Base-by-base conservation (phyloP, 2,797 vertebrate genomes). In the Mastacembelus armatus region DNA sequence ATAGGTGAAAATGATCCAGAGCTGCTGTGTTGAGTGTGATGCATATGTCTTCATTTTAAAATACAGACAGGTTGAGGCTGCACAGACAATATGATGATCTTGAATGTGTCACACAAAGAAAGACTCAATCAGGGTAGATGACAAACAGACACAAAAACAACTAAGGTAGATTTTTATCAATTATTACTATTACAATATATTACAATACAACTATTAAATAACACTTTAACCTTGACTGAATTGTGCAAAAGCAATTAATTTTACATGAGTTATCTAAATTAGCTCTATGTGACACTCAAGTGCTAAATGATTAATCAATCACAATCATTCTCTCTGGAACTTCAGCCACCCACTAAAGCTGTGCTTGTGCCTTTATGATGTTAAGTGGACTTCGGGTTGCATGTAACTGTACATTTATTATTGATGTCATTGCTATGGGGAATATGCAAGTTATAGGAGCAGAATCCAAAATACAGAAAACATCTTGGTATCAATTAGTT, bases 161-260 rank as follows among this genome's bases (percentile, higher is more conserved):
- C 69, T 83, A 67, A 77, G 74, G 72, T 70, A 61, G 72, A 85
- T 80, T 79, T 84, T 77, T 86, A 77, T 74, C 63, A 69, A 80
- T n/a, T n/a, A n/a, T n/a, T n/a, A n/a, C n/a, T n/a, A n/a, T n/a
- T n/a, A n/a, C n/a, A n/a, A n/a, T n/a, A n/a, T n/a, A n/a, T n/a
- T n/a, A n/a, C n/a, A n/a, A 87, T 84, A 75, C 77, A 85, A 89
- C 90, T 55, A 90, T 91, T 87, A 88, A 90, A 85, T 70, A 91
- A 83, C 77, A 89, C 83, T 89, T 90, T 90, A 90, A 93, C 91
- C 91, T 93, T 92, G 91, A 90, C 74, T 89, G 71, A 66, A 87
- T 80, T 81, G 65, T 39, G 45, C 42, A 67, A 86, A 86, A 64
- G 74, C 81, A 87, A 83, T 89, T 88, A 73, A 86, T 88, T 73